Evolutionary conservation across 2,797 vertebrate species (phyloP).

Genomic region (Tauraco hartlaubi): DNA sequence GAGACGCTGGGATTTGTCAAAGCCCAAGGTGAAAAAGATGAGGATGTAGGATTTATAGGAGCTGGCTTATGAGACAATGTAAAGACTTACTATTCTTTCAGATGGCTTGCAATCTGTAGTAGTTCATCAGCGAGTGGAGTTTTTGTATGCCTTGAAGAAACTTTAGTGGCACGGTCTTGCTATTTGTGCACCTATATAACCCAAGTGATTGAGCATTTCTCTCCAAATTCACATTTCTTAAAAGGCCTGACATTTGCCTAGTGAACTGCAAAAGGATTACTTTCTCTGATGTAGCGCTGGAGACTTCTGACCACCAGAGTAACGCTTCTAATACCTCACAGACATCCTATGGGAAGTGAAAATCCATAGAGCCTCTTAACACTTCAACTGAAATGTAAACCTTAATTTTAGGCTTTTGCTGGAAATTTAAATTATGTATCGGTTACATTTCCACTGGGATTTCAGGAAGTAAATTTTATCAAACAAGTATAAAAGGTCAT

Average conservation of each 20-base stretch:
- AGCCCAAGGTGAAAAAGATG: background rate
- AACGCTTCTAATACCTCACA: background rate
- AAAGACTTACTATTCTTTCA: background rate
- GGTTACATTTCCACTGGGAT: background rate
- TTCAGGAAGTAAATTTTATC: constrained; percentile 48
- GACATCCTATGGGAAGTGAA: background rate
- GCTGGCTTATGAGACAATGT: background rate
- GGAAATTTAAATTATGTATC: background rate
- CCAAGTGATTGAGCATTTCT: background rate
- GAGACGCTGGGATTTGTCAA: background rate
- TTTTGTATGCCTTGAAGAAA: background rate
- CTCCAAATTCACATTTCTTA: background rate
- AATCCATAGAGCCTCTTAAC: background rate
- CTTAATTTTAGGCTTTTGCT: constrained; percentile 21
- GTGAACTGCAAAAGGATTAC: background rate
- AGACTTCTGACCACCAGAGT: background rate
- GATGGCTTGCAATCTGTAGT: background rate
- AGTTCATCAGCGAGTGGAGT: background rate
- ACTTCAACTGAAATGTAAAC: background rate
- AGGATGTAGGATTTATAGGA: background rate
- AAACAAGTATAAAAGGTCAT: background rate
- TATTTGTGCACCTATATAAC: background rate
- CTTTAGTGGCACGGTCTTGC: background rate
- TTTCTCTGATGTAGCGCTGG: constrained; percentile 2
- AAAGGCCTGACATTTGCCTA: background rate